These are phyloP conservation scores for Rutilus rutilus DNA, from an alignment of 2,113 vertebrate species.

Conservation along the genomic window DNA sequence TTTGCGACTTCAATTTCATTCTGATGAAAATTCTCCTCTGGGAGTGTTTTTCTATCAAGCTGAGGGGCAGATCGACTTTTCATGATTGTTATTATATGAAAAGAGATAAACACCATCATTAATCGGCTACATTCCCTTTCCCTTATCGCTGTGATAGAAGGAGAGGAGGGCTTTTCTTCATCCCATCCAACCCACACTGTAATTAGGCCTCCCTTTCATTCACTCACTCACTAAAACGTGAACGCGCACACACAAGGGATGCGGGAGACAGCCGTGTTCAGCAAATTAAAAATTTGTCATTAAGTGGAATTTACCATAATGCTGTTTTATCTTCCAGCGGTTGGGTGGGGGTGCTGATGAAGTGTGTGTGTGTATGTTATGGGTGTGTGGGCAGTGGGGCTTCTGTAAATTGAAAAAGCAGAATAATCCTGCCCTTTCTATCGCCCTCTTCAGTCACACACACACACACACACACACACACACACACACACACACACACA, in stretches of 20 bases:
- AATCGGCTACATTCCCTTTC: constrained; percentile 89
- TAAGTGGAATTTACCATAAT: constrained; percentile 99
- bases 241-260: not conserved
- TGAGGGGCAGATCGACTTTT: constrained; percentile 91
- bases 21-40: constrained; percentile 94
- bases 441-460: constrained; percentile 49
- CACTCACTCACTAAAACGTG: constrained; percentile 31
- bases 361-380: constrained; percentile 43
- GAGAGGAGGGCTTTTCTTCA: constrained; percentile 46
- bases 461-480: no score
- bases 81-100: constrained; percentile 78
- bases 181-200: constrained; percentile 92
- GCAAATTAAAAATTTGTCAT: constrained; percentile 99
- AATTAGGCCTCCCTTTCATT: constrained; percentile 93
- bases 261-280: constrained; percentile 90
- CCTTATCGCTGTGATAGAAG: constrained; percentile 77
- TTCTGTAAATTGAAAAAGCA: constrained; percentile 60
- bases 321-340: constrained; percentile 98
- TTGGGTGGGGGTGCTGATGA: constrained; percentile 73
- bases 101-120: constrained; percentile 91
- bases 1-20: constrained; percentile 98
- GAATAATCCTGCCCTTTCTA: constrained; percentile 61
- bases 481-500: no score
- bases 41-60: constrained; percentile 87
- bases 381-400: constrained; percentile 43